Evolutionary conservation across 2,888 invertebrate genomes (phyloP).

Genomic region (Germaria angustata): DNA sequence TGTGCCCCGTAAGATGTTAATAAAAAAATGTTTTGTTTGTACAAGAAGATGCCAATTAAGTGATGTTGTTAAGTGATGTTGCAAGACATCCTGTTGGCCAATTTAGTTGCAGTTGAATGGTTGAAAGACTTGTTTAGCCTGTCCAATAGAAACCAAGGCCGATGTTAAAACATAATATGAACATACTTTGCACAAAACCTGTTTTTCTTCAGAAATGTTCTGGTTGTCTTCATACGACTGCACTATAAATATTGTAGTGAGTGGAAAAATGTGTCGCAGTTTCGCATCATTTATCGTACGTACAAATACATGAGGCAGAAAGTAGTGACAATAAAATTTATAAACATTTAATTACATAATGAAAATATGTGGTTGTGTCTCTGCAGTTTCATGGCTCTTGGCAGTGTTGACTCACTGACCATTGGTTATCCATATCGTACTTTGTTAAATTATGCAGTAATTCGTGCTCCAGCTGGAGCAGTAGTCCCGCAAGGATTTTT

Average conservation of each 20-base stretch:
- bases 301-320: constrained; percentile 68
- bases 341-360: neutral
- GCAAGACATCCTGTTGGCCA: constrained; percentile 10
- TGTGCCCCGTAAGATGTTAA: neutral
- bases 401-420: constrained; percentile 67
- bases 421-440: constrained; percentile 68
- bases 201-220: constrained; percentile 9
- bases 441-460: constrained; percentile 70
- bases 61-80: neutral
- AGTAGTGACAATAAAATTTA: no score
- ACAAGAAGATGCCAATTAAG: neutral
- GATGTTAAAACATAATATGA: constrained; percentile 2
- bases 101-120: neutral
- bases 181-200: neutral
- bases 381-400: constrained; percentile 70
- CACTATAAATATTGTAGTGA: constrained; percentile 67
- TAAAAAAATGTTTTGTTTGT: neutral
- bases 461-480: constrained; percentile 71
- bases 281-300: constrained; percentile 59
- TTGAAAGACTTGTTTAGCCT: neutral
- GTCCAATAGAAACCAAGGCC: constrained; percentile 44
- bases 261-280: constrained; percentile 69
- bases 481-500: constrained; percentile 73
- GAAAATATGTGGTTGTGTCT: constrained; percentile 70
- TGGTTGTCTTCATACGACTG: neutral